A percentile compares a stretch with the other conserved stretches of the same genome.
Conservation (phyloP, 2,797 vertebrate species). For the Brachyalestes nurse region DNA sequence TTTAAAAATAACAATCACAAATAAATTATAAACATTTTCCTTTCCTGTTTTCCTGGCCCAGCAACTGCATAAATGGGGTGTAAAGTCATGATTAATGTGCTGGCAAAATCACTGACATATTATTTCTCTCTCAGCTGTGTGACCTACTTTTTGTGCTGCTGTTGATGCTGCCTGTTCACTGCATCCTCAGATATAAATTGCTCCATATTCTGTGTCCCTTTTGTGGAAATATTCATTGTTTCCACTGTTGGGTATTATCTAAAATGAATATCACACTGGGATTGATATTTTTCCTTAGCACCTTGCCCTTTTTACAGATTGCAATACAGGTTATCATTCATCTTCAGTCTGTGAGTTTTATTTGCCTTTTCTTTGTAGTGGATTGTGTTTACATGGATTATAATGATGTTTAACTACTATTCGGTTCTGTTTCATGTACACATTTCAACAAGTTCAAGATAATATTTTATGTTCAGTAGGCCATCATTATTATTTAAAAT, state of each 20-base stretch:
- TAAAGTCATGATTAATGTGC: not conserved
- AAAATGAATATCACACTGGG: not conserved
- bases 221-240: not conserved
- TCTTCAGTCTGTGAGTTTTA: too few relatives aligned
- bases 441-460: too few relatives aligned
- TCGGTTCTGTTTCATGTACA: too few relatives aligned
- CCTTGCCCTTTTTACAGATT: too few relatives aligned
- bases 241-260: not conserved
- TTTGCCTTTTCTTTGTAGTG: too few relatives aligned
- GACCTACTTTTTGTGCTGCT: conserved; percentile 2
- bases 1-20: too few relatives aligned
- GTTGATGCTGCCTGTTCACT: not conserved
- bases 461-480: not conserved
- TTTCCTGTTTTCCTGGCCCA: too few relatives aligned
- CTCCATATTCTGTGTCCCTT: not conserved
- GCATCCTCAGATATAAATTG: not conserved
- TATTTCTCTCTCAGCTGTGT: conserved; percentile 9
- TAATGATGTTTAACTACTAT: too few relatives aligned
- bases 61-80: not conserved
- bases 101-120: conserved; percentile 7
- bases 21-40: too few relatives aligned
- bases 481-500: not conserved
- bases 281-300: too few relatives aligned
- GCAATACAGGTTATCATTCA: too few relatives aligned
- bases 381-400: too few relatives aligned